phyloP scores from a whole-genome alignment of 2,888 invertebrate genomes.

The Spisula solida region DNA sequence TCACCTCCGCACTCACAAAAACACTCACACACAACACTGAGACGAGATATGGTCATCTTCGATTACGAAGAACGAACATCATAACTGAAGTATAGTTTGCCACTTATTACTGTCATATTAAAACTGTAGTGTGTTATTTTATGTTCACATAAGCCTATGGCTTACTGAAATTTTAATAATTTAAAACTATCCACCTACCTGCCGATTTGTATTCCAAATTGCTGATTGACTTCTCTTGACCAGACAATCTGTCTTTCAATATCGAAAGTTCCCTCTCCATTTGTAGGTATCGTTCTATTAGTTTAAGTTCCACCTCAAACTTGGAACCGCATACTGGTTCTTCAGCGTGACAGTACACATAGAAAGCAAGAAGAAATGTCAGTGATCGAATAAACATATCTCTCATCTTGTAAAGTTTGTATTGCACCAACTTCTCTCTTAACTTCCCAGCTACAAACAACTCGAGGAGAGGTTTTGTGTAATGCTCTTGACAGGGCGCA shows the following conservation, averaged over 20 bases:
- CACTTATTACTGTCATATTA: no score
- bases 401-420: not conserved
- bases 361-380: not conserved
- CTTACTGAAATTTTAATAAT: no score
- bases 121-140: no score
- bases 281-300: not conserved
- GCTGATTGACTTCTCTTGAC: not conserved
- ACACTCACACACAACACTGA: no score
- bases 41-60: no score
- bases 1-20: no score
- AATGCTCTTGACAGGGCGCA: no score
- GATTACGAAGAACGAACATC: no score
- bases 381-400: not conserved
- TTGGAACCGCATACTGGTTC: not conserved
- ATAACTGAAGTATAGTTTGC: no score
- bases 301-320: not conserved
- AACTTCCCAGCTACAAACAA: not conserved
- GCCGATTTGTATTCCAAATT: not conserved
- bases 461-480: no score
- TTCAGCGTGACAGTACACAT: not conserved
- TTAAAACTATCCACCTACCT: not conserved
- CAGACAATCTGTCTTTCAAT: not conserved
- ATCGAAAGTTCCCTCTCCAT: slow-evolving; percentile 12
- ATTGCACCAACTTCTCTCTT: not conserved
- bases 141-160: no score